Evolutionary conservation across 2,888 invertebrate genomes (phyloP), one percentile per base, ranked within the genome.

Genomic region (Xestia xanthographa): DNA sequence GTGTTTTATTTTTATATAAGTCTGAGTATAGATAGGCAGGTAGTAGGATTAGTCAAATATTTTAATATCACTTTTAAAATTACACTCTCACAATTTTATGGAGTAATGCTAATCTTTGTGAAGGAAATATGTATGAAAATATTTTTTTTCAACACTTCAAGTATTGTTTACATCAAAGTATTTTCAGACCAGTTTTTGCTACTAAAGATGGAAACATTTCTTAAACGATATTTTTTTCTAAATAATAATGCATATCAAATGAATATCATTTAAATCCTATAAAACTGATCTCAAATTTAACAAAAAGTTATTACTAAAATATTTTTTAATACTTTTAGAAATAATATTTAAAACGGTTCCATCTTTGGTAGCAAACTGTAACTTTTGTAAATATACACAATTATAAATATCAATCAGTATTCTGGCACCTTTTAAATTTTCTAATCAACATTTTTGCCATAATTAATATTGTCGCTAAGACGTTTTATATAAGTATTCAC

Each of bases 1-100:
- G 81, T 65, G 66, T 85, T 86, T 79, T 86, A 81, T 85, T 87
- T 87, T 84, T n/a, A 26, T 41, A 74, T 87, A 91, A 90, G 90
- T 91, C 91, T 91, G 90, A 90, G 80, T 87, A n/a, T n/a, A 83
- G 60, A 22, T 72, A 82, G 63, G 43, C 75, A 84, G 71, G 69
- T 80, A 78, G 68, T 72, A 80, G 78, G 66, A 53, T 84, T 66
- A 83, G 68, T 75, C 26, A 17, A 74, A 72, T 84, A 85, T 78
- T 77, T 72, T 78, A 82, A 78, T 73, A 75, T 66, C 63, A 71
- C 75, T 73, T 72, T 72, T 72, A 22, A 72, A 58, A 69, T 77
- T 12, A 53, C 43, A 34, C 20, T 43, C 1, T 29, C 79, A 79
- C 62, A 45, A 20, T 62, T 60, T 48, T 34, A 68, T 53, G 4